Evolutionary conservation across 2,113 vertebrate genomes (phyloP).

Genomic region (Tringa solitaria): DNA sequence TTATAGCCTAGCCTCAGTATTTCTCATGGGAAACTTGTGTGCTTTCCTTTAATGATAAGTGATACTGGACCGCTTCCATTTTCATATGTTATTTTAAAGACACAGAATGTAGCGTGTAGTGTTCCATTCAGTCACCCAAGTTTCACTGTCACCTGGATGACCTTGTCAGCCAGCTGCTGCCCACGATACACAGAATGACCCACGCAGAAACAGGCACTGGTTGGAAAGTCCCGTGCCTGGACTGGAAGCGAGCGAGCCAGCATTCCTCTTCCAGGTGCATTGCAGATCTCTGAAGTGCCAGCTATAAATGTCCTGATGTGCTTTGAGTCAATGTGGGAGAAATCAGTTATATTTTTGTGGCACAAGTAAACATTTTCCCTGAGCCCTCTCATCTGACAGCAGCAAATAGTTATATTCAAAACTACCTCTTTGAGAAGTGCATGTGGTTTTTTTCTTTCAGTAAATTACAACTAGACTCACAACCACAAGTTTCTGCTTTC

Average conservation of each 20-base stretch:
- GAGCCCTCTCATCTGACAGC: neutral
- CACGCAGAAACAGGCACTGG: neutral
- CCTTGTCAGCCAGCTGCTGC: neutral
- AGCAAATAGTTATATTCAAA: neutral
- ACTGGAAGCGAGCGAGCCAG: neutral
- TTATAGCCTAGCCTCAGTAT: neutral
- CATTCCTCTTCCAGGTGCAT: neutral
- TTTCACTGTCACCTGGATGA: neutral
- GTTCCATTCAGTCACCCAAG: accelerated
- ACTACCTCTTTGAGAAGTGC: neutral
- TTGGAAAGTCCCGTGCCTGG: neutral
- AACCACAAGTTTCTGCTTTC: neutral
- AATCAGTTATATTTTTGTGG: neutral
- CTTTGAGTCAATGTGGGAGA: neutral
- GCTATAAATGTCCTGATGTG: neutral
- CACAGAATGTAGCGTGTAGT: neutral
- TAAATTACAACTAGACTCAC: neutral
- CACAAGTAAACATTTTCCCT: neutral
- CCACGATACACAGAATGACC: neutral
- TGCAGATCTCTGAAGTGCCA: neutral
- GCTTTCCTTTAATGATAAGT: neutral
- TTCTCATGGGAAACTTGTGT: neutral
- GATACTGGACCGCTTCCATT: neutral
- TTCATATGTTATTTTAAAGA: neutral
- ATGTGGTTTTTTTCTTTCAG: neutral